Conservation (phyloP, 2,888 invertebrate species). For the Philopedon plagiatum region DNA sequence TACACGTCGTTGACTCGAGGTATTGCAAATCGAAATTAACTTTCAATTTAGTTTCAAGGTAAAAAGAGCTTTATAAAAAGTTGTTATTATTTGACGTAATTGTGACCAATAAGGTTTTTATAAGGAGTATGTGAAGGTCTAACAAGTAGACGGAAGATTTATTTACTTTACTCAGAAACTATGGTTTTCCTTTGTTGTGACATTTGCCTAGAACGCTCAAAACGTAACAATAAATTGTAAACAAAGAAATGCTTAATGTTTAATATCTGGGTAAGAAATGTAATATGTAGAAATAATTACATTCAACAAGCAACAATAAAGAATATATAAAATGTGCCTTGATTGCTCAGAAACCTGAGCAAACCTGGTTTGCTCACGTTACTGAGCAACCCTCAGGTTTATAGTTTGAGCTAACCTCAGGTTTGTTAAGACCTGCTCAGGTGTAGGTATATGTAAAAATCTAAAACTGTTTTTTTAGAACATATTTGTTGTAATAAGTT, state of each 20-base stretch:
- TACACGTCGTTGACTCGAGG: slow-evolving; percentile 26
- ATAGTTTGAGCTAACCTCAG: too few species aligned
- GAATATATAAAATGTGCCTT: too few species aligned
- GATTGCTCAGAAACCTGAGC: too few species aligned
- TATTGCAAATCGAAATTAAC: slow-evolving; percentile 28
- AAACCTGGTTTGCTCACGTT: too few species aligned
- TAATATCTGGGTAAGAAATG: too few species aligned
- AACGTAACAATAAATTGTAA: not conserved
- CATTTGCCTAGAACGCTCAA: not conserved
- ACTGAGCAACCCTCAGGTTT: too few species aligned
- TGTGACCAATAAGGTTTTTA: slow-evolving; percentile 5
- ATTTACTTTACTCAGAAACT: not conserved
- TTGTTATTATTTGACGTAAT: slow-evolving; percentile 12
- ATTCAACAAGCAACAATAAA: too few species aligned
- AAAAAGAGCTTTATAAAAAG: slow-evolving; percentile 4
- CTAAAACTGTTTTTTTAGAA: too few species aligned
- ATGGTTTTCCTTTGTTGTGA: slow-evolving; percentile 6
- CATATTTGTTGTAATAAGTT: too few species aligned
- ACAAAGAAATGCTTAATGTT: not conserved
- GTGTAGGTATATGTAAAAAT: too few species aligned
- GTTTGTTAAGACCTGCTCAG: too few species aligned
- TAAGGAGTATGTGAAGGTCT: slow-evolving; percentile 21
- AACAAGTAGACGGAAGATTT: not conserved
- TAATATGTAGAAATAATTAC: too few species aligned
- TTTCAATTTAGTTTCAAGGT: slow-evolving; percentile 28